Percentiles rank a stretch among this genome's conserved stretches.
These are phyloP conservation scores for Ceratoteleas bidentatus DNA, from an alignment of 1,140 invertebrate species.

Conservation along the genomic window DNA sequence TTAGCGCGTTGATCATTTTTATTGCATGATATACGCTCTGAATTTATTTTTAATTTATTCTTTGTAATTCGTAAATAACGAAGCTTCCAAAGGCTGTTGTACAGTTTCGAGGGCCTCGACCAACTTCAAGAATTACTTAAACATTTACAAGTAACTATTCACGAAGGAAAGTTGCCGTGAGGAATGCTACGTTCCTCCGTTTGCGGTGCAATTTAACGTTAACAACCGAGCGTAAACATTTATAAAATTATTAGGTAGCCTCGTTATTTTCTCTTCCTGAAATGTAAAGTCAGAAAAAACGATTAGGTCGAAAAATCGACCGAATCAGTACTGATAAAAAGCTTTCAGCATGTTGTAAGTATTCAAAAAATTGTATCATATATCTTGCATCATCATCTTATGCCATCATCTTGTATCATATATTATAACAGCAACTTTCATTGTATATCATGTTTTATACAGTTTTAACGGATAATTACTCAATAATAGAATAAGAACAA, in stretches of 20 bases:
- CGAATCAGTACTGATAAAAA: too few relatives aligned
- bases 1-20: neutral
- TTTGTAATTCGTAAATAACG: neutral
- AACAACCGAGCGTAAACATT: slow-evolving; percentile 4
- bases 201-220: slow-evolving; percentile 20
- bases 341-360: too few relatives aligned
- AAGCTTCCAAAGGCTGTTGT: slow-evolving; percentile 1
- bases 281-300: slow-evolving; percentile 10
- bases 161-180: slow-evolving; percentile 11
- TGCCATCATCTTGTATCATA: too few relatives aligned
- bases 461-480: too few relatives aligned
- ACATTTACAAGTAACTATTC: slow-evolving; percentile 10
- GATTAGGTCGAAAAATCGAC: too few relatives aligned
- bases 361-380: too few relatives aligned
- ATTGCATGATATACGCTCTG: neutral
- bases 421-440: too few relatives aligned
- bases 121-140: slow-evolving; percentile 25
- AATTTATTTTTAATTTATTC: neutral
- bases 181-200: slow-evolving; percentile 12
- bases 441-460: too few relatives aligned
- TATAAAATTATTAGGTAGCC: slow-evolving; percentile 12
- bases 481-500: too few relatives aligned
- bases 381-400: too few relatives aligned
- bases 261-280: slow-evolving; percentile 9
- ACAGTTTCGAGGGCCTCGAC: neutral